These are phyloP conservation scores for Avahi laniger DNA, from an alignment of 2,797 vertebrate species.

Conservation along the genomic window DNA sequence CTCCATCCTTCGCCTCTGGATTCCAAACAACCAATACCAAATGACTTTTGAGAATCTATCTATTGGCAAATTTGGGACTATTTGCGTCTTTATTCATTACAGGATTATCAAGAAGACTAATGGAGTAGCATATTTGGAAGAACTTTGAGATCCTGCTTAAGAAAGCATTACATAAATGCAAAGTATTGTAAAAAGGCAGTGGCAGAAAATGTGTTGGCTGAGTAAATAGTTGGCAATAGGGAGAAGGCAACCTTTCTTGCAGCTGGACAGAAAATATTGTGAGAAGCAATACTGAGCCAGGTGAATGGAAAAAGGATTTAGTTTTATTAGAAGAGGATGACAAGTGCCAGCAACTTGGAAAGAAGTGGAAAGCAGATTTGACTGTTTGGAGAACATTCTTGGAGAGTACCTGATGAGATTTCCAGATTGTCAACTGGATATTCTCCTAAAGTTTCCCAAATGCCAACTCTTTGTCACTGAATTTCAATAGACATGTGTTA, in stretches of 20 bases:
- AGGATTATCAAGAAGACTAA: slow-evolving; percentile 49
- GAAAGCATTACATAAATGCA: not conserved
- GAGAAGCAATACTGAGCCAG: not conserved
- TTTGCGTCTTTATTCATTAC: not conserved
- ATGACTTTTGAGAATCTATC: not conserved
- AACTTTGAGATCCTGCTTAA: not conserved
- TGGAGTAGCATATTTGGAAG: slow-evolving; percentile 23
- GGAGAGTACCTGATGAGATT: not conserved
- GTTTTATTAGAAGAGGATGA: slow-evolving; percentile 20
- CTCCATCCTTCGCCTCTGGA: not conserved
- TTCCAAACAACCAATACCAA: not conserved
- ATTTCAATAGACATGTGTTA: not conserved
- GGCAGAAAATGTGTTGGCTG: not conserved
- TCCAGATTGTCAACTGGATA: slow-evolving; percentile 38
- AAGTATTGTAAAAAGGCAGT: not conserved
- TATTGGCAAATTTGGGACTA: not conserved
- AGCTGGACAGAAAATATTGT: slow-evolving; percentile 29
- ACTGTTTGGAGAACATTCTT: slow-evolving; percentile 7
- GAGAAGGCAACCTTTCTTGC: not conserved
- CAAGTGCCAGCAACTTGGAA: slow-evolving; percentile 23
- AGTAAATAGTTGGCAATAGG: slow-evolving; percentile 10
- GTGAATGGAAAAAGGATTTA: slow-evolving; percentile 39
- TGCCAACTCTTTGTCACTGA: not conserved
- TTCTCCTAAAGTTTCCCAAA: not conserved
- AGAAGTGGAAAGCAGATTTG: slow-evolving; percentile 26